Evolutionary conservation across 1,140 invertebrate species (phyloP).

Genomic region (Leucophenga varia): DNA sequence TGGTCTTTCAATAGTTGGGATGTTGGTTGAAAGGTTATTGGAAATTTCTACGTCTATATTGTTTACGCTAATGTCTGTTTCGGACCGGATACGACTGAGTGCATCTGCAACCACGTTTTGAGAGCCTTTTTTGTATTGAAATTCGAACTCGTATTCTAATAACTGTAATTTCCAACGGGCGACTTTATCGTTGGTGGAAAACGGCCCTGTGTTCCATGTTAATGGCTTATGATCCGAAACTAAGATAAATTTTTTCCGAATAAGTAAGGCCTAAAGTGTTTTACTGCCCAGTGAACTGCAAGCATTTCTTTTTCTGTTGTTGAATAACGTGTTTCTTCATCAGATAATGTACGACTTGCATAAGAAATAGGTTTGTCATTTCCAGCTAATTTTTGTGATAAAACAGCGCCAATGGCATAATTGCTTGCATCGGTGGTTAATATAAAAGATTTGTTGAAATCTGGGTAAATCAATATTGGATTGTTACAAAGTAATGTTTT

Average conservation of each 20-base stretch:
- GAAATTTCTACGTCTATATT: too few species aligned
- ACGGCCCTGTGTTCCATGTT: conserved; percentile 1
- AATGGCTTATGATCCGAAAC: conserved; percentile 10
- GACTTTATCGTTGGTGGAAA: conserved; percentile 2
- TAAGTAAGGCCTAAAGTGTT: conserved; percentile 54
- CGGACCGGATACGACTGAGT: too few species aligned
- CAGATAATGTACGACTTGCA: conserved; percentile 22
- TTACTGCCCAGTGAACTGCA: too few species aligned
- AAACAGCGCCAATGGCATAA: conserved; percentile 37
- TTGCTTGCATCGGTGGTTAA: conserved; percentile 39
- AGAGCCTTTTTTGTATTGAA: too few species aligned
- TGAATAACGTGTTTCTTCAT: conserved; percentile 27
- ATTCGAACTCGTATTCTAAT: too few species aligned
- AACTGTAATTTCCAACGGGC: neutral
- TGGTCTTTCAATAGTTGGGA: conserved; percentile 3
- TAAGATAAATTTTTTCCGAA: conserved; percentile 37
- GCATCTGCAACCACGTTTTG: too few species aligned
- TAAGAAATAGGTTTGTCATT: conserved; percentile 31
- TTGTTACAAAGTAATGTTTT: conserved; percentile 35
- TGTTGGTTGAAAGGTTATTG: too few species aligned
- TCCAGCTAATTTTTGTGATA: conserved; percentile 26
- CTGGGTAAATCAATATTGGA: conserved; percentile 32
- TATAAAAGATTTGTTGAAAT: conserved; percentile 40
- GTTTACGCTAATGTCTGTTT: too few species aligned
- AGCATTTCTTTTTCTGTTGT: conserved; percentile 44